Base-by-base conservation (phyloP, 2,888 invertebrate genomes). In the Adelphocoris suturalis region DNA sequence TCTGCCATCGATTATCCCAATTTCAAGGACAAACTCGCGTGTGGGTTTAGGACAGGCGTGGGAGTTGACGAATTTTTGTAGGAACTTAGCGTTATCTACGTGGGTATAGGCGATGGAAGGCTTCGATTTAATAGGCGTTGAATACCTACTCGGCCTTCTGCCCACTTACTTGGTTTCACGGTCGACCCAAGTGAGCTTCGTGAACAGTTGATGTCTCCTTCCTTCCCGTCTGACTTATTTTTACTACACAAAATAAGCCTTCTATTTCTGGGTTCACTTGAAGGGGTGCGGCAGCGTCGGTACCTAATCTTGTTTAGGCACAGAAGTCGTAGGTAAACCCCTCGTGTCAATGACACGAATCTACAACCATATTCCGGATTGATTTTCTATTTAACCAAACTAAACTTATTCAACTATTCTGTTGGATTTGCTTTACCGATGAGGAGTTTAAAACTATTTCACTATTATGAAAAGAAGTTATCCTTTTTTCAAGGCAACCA, bases 191-290 rank as follows among this genome's bases (percentile, higher is more conserved):
- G 23, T 68, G 68, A 68, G 12, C 19, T 27, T 23, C 12, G 27
- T 12, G 27, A 27, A 23, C 68, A 11, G 9, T 19, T 68, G 48
- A 48, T 11, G 52, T 52, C 13, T 52, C 52, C 52, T 52, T 68
- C 16, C 52, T 1, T 16, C 68, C 61, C 68, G 23, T 19, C 19
- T 23, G 12, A 23, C 23, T 68, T 68, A 68, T 68, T 68, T 68
- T 23, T 68, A 68, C 68, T 68, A 23, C 68, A 68, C 23, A 27
- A 23, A 68, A 68, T 12, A 68, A 19, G 19, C 12, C 19, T n/a
- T 68, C 68, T 68, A 68, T 68, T 68, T 27, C 13, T 23, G 68
- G 68, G 11, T 68, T 68, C 68, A 68, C 68, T 68, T 68, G 68
- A 68, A 68, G 68, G 68, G 68, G 68, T 68, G 68, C 68, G 23